Base-by-base conservation (phyloP, 1,140 invertebrate species). In the Oncopodura yosiiana region DNA sequence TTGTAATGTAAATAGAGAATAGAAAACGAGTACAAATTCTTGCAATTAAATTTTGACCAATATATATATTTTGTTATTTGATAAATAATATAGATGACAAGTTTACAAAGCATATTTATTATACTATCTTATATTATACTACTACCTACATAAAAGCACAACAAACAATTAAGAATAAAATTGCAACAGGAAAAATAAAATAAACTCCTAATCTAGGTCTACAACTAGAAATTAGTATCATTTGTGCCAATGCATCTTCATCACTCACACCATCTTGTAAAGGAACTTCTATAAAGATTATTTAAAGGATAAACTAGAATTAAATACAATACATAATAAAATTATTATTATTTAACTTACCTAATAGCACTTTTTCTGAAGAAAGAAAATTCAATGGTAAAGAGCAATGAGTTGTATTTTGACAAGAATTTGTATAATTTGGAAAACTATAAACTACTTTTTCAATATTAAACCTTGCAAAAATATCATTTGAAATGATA, bases 391-490 rank as follows among this genome's bases (percentile, higher is more conserved):
- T 68, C 46, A 88, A 74, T 26, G 74, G 69, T 68, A 88, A 86
- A 12, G 71, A 77, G 70, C 85, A 88, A 66, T 82, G 73, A 0
- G 84, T 86, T 65, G 77, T 71, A 70, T 87, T 87, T 14, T 85
- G 69, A 69, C 86, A 88, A 21, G 77, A 76, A 36, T 78, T 76
- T 3, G 79, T 77, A 58, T 81, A 74, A 65, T 86, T 86, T 36
- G 81, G 77, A 67, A 83, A 84, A 67, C 81, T 78, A 69, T 84
- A 84, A 55, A 83, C 82, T 5, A 85, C 83, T 64, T 87, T 88
- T 64, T 82, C 82, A 64, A 88, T 86, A 72, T 86, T 81, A 70
- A 88, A 87, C 58, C 84, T 75, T 11, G 81, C 83, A 70, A 86
- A 81, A 59, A 88, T 84, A 66, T 84, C 80, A 69, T 87, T 88